Evolutionary conservation across 2,113 vertebrate species (phyloP).

Genomic region (Corvus hawaiiensis): DNA sequence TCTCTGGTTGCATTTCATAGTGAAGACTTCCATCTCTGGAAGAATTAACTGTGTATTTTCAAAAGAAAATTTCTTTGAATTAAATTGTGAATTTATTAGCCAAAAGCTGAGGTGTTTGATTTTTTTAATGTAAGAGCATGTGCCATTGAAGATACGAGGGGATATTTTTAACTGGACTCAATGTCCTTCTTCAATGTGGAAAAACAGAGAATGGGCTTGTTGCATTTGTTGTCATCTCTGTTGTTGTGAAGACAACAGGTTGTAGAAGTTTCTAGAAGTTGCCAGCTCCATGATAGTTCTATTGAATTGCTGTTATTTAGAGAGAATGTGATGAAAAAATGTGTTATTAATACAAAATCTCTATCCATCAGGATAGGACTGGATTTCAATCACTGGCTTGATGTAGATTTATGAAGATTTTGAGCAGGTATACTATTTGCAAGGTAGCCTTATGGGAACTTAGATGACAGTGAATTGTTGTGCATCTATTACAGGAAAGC

Average conservation of each 20-base stretch:
- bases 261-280: not conserved
- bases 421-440: not conserved
- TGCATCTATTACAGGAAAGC: not conserved
- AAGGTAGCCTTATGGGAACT: not conserved
- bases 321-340: not conserved
- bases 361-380: not conserved
- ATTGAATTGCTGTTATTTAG: not conserved
- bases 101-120: not conserved
- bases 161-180: not conserved
- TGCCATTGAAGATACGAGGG: not conserved
- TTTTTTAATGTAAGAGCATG: not conserved
- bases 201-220: not conserved
- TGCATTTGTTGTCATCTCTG: not conserved
- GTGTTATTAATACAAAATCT: not conserved
- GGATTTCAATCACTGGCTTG: not conserved
- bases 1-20: not conserved
- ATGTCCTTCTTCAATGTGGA: not conserved
- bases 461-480: not conserved
- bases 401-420: not conserved
- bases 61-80: not conserved
- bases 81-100: not conserved
- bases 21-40: not conserved
- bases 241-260: not conserved
- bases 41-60: not conserved
- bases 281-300: not conserved